These are phyloP conservation scores for Malurus cyaneus DNA, from an alignment of 2,113 vertebrate species.

Conservation along the genomic window DNA sequence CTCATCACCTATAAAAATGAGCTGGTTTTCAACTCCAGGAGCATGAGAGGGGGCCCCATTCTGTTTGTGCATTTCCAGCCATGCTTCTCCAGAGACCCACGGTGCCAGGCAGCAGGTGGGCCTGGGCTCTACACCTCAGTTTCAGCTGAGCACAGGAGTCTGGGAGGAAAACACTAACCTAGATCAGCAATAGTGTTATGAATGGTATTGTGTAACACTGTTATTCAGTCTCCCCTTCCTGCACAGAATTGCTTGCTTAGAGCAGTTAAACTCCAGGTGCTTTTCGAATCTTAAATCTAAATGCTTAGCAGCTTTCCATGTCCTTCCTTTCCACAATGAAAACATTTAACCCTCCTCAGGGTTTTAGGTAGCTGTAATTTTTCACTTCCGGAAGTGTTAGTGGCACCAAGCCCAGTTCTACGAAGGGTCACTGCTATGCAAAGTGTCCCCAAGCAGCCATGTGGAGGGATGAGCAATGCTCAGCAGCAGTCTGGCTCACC, in stretches of 20 bases:
- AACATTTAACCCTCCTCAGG: background rate
- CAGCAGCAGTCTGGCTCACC: background rate
- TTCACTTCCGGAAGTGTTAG: background rate
- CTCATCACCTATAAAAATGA: background rate
- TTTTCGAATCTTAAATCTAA: conserved; percentile 1
- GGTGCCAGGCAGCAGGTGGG: rapidly evolving
- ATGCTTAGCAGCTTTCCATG: background rate
- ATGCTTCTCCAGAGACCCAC: rapidly evolving
- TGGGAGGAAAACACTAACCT: background rate
- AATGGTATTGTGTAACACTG: background rate
- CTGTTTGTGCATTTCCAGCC: background rate
- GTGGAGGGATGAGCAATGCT: rapidly evolving
- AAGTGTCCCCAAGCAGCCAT: background rate
- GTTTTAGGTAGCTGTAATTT: background rate
- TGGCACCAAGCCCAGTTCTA: background rate
- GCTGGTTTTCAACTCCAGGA: background rate
- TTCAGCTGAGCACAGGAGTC: background rate
- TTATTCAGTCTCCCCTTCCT: background rate
- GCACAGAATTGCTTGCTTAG: background rate
- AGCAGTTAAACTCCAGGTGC: conserved; percentile 2
- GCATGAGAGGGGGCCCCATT: background rate
- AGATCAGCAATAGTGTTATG: background rate
- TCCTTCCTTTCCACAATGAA: background rate
- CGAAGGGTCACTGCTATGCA: background rate
- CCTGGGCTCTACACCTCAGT: background rate